Percentiles rank a stretch among this genome's conserved stretches.
Evolutionary conservation across 2,113 vertebrate genomes (phyloP).

Genomic region (Loxodonta africana): DNA sequence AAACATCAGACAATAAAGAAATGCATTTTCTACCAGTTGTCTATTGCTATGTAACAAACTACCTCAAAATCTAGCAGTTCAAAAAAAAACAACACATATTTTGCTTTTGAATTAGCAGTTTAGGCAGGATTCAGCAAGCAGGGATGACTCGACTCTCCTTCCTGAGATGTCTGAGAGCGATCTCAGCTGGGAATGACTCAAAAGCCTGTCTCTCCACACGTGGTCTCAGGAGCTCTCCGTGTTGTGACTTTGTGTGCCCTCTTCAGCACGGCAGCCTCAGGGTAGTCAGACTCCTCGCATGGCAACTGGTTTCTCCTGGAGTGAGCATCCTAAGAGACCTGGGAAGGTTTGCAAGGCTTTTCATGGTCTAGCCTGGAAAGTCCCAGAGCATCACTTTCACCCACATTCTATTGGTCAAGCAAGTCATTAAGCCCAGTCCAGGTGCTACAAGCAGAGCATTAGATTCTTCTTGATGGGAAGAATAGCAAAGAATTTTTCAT

Average conservation of each 20-base stretch:
- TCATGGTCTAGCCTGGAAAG: not conserved
- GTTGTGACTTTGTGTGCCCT: not conserved
- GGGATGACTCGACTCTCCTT: not conserved
- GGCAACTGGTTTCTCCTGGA: not conserved
- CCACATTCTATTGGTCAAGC: not conserved
- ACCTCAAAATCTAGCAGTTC: not conserved
- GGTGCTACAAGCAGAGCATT: not conserved
- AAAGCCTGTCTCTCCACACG: not conserved
- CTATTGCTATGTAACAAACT: not conserved
- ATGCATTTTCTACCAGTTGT: not conserved
- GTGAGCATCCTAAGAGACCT: not conserved
- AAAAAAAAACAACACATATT: not conserved
- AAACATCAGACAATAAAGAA: slow-evolving; percentile 36
- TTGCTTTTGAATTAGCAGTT: slow-evolving; percentile 53
- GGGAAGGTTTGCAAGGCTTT: not conserved
- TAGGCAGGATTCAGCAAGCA: not conserved
- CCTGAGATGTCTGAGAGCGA: not conserved
- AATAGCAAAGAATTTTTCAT: not conserved
- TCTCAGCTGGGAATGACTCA: not conserved
- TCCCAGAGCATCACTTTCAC: not conserved
- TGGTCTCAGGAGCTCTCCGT: not conserved
- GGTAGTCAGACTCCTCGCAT: not conserved
- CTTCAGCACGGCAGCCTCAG: not conserved
- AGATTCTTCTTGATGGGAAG: not conserved
- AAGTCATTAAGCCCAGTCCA: not conserved